Evolutionary conservation across 2,888 invertebrate species (phyloP), one percentile per base, ranked within the genome.

Genomic region (Cremastinae sp.): DNA sequence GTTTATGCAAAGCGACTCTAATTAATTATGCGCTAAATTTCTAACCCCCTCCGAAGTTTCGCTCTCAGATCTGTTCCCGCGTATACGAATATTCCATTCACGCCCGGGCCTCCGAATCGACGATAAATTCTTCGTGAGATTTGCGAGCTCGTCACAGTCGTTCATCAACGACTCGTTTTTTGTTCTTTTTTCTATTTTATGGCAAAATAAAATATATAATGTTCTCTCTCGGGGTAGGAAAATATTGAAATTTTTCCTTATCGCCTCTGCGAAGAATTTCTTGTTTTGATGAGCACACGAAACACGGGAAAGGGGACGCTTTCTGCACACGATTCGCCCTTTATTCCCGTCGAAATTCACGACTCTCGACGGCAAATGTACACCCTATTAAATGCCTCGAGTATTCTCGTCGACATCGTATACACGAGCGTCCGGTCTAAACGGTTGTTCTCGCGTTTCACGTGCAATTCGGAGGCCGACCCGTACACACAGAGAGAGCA

Each of bases 321-420:
- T 28, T 28, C 5, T 28, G 28, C 5, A 28, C 28, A 28, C 5
- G 28, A 5, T 28, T 28, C 2, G 28, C 28, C 14, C 38, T 2
- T 20, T 49, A 20, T 49, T 10, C 51, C 74, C 70, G 75, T 61
- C 77, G 81, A 81, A 83, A 83, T 85, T 83, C 83, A 83, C 82
- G 83, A 82, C 75, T 78, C 76, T 81, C 80, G 76, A 62, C 73
- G 64, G 76, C 64, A 49, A 56, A 75, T 78, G 78, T 80, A 81
- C 83, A 82, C 81, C 79, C 84, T 84, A 83, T 84, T 84, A 83
- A 84, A 83, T 80, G 81, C 79, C 75, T 78, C 73, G 68, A 78
- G 78, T 73, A 79, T n/a, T n/a, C 70, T 64, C 75, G 73, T 72
- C 54, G 62, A 59, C 78, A 73, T 28, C 28, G 28, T 28, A 28